A percentile compares a stretch with the other conserved stretches of the same genome.
Conservation (phyloP, 2,113 vertebrate genomes). For the Lanius collurio region DNA sequence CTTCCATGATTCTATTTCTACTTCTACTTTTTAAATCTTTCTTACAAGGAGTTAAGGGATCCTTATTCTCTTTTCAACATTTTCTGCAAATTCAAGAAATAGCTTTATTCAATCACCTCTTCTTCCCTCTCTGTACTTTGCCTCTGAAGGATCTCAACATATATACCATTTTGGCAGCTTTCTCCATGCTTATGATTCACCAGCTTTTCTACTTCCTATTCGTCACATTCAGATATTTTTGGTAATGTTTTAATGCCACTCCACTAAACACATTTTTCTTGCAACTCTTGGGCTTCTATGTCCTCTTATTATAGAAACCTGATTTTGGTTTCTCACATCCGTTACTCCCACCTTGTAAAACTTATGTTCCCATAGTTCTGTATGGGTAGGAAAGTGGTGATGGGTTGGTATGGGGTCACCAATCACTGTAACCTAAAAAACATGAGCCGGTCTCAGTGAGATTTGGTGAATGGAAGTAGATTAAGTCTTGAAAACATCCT, state of each 20-base stretch:
- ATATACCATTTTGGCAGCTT: neutral
- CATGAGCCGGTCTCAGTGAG: neutral
- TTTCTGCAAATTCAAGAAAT: neutral
- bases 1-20: neutral
- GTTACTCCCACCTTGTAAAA: neutral
- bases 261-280: constrained; percentile 10
- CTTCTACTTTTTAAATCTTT: neutral
- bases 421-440: neutral
- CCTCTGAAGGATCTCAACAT: neutral
- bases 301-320: constrained; percentile 13
- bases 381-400: neutral
- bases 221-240: constrained; percentile 24
- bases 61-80: neutral
- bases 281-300: neutral
- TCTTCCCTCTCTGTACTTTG: neutral
- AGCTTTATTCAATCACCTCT: neutral
- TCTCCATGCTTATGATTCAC: constrained; percentile 18
- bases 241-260: neutral
- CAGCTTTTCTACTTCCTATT: constrained; percentile 3
- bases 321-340: neutral
- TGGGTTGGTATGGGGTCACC: neutral
- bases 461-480: neutral
- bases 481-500: neutral
- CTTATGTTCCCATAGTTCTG: neutral
- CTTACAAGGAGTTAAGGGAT: neutral